Evolutionary conservation across 2,797 vertebrate genomes (phyloP).

Genomic region (Octomys mimax): DNA sequence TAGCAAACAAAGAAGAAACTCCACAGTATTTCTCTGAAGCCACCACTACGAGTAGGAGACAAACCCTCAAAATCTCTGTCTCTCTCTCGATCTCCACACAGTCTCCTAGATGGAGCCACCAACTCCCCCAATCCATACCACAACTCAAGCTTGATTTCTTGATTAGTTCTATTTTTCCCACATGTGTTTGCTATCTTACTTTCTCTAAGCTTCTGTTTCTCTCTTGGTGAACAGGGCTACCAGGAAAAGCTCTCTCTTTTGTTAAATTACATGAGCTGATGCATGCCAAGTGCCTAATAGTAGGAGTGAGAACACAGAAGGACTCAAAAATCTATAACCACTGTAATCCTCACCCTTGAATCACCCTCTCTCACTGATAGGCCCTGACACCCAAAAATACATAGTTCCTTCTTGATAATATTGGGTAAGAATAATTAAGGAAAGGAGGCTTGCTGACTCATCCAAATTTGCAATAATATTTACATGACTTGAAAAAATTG

Average conservation of each 20-base stretch:
- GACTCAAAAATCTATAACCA: slow-evolving; percentile 40
- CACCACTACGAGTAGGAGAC: not conserved
- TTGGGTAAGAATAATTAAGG: slow-evolving; percentile 24
- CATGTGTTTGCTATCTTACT: not conserved
- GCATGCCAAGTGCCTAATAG: not conserved
- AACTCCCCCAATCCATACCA: not conserved
- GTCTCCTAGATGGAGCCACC: not conserved
- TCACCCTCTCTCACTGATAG: not conserved
- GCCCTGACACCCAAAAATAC: slow-evolving; percentile 15
- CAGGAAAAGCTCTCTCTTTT: not conserved
- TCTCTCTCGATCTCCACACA: not conserved
- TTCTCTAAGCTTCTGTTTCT: slow-evolving; percentile 12
- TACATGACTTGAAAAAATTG: slow-evolving; percentile 38
- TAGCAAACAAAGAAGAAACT: not conserved
- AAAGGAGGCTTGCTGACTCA: not conserved
- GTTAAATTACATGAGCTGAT: slow-evolving; percentile 37
- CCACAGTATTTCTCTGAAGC: not conserved
- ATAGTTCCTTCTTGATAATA: not conserved
- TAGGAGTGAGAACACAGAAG: not conserved
- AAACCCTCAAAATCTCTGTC: not conserved
- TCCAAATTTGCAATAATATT: slow-evolving; percentile 12
- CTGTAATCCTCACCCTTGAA: not conserved
- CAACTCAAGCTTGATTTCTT: not conserved
- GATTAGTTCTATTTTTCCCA: not conserved
- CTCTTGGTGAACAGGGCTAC: not conserved